Percentiles rank a stretch among this genome's conserved stretches.
Conservation (phyloP, 2,797 vertebrate genomes). For the Muraenolepis orangiensis region DNA sequence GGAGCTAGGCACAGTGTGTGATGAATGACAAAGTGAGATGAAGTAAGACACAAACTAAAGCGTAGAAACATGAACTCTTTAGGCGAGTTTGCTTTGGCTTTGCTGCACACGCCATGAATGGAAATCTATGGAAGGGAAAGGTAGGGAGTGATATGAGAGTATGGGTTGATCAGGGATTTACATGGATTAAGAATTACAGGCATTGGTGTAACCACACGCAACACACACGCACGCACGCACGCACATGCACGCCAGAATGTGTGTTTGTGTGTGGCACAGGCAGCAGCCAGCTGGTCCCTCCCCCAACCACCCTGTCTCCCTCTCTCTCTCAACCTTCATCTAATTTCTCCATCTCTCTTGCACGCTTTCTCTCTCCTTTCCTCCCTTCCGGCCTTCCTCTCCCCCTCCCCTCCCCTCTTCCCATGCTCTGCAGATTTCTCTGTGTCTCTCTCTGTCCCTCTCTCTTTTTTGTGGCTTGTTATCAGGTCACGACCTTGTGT, state of each 20-base stretch:
- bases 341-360: constrained; percentile 28
- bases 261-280: no score
- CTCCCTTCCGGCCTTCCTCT: constrained; percentile 68
- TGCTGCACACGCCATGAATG: constrained; percentile 23
- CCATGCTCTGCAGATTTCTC: constrained; percentile 37
- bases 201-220: constrained; percentile 45
- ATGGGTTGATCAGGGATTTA: constrained; percentile 64
- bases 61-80: no score
- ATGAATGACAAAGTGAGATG: no score
- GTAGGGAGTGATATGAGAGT: constrained; percentile 23
- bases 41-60: no score
- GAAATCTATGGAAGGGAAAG: background rate
- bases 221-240: no score
- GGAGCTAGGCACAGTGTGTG: no score
- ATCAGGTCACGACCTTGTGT: constrained; percentile 61
- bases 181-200: constrained; percentile 70
- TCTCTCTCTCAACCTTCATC: constrained; percentile 41
- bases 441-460: constrained; percentile 52
- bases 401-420: constrained; percentile 11
- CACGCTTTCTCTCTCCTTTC: constrained; percentile 18
- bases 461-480: constrained; percentile 35
- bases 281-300: no score
- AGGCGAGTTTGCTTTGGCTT: no score
- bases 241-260: no score
- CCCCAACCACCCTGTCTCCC: background rate